Base-by-base conservation (phyloP, 2,113 vertebrate genomes). In the Apus apus region DNA sequence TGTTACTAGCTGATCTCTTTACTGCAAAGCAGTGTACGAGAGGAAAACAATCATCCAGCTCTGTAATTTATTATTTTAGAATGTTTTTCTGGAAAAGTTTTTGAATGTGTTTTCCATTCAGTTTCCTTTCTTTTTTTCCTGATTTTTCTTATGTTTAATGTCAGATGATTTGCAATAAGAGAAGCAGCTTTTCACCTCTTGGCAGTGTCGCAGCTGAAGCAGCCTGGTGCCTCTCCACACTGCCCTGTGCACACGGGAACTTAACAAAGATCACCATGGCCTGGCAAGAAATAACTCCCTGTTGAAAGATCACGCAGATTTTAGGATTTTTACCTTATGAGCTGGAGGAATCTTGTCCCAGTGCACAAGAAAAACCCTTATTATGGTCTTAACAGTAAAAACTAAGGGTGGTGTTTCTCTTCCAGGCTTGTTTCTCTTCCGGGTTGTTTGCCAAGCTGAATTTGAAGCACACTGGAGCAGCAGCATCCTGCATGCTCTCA, bases 141-240 rank as follows among this genome's bases (percentile, higher is more conserved):
- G 3, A 17, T 57, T 74, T 82, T 90, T 58, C 46, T 53, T n/a
- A 22, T 1, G 0, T 71, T 79, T 83, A 32, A 19, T 11, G 5
- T 38, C 89, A 57, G 43, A 53, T 83, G 57, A 50, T 26, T 62
- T 26, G 16, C 13, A 38, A 18, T 45, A 29, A 9, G 36, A 53
- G 71, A 78, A 13, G 36, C 40, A 89, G 46, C 45, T 88, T 96
- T 91, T 75, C n/a, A 57, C 1, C 53, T 51, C 27, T 48, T 34
- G 8, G 32, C 58, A 36, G 40, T 3, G 1, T 29, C 4, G 1
- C 46, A 9, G 7, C 29, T 0, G 7, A 73, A 64, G n/a, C 48
- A 57, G 58, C 14, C 30, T 62, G 72, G 29, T 61, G 46, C 70
- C n/a, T 45, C 32, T 79, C 51, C 23, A 11, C 40, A 5, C 57